phyloP scores from a whole-genome alignment of 1,140 invertebrate genomes.

The Micrasema longulum region DNA sequence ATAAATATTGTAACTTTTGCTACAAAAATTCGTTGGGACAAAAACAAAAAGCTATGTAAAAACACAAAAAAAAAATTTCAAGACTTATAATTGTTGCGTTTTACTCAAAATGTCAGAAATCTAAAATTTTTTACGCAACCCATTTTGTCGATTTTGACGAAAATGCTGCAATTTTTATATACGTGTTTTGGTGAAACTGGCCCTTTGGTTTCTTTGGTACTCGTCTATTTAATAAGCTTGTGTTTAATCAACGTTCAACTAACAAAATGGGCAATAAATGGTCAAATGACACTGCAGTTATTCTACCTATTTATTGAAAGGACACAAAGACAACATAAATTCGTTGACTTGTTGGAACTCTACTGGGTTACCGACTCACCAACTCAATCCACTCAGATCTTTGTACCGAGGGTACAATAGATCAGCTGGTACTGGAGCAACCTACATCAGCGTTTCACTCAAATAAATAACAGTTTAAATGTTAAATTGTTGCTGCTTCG shows the following conservation, averaged over 20 bases:
- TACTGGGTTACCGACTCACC: not conserved
- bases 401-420: constrained; percentile 14
- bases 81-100: too few relatives aligned
- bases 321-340: constrained; percentile 13
- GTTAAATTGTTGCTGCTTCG: constrained; percentile 23
- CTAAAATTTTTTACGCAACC: too few relatives aligned
- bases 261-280: constrained; percentile 13
- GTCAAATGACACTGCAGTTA: constrained; percentile 2
- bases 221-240: constrained; percentile 3
- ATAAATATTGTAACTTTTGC: too few relatives aligned
- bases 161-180: too few relatives aligned
- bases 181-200: too few relatives aligned
- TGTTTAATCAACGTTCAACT: constrained; percentile 11
- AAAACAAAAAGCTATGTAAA: too few relatives aligned
- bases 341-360: not conserved
- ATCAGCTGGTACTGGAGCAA: constrained; percentile 6
- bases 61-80: too few relatives aligned
- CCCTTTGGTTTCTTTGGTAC: too few relatives aligned
- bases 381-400: constrained; percentile 14
- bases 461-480: constrained; percentile 35
- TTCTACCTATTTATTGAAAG: constrained; percentile 7
- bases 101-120: too few relatives aligned
- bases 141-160: too few relatives aligned
- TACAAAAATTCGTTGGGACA: too few relatives aligned
- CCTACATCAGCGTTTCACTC: constrained; percentile 24